These are phyloP conservation scores for Drosophila mojavensis DNA, from an alignment of 1,140 invertebrate species.

Conservation along the genomic window DNA sequence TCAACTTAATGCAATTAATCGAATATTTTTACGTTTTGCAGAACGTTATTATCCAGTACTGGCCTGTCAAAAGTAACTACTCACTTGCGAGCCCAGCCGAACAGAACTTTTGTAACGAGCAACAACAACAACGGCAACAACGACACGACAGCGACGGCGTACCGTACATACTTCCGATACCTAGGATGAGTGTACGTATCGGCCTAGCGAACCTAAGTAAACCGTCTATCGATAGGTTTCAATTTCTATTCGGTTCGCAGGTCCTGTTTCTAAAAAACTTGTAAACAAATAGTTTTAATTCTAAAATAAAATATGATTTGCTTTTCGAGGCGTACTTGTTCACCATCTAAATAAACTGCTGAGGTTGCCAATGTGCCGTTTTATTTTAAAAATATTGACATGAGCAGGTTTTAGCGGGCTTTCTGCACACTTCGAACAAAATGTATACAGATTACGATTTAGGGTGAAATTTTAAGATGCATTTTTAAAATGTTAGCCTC, in stretches of 20 bases:
- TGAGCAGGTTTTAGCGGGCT: not conserved
- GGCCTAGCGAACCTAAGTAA: not conserved
- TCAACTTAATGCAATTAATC: not conserved
- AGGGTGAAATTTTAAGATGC: not conserved
- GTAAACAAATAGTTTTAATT: not conserved
- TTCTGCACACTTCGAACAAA: not conserved
- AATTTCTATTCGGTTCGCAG: not conserved
- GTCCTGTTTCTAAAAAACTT: not conserved
- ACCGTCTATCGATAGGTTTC: constrained; percentile 8
- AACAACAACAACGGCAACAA: constrained; percentile 5
- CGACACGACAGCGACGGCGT: constrained; percentile 19
- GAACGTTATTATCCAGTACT: too few relatives aligned
- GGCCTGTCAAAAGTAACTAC: not conserved
- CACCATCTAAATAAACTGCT: not conserved
- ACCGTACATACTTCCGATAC: constrained; percentile 16
- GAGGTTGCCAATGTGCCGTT: not conserved
- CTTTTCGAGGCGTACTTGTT: not conserved
- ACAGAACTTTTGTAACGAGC: not conserved
- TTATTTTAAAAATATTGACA: not conserved
- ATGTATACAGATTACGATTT: too few relatives aligned
- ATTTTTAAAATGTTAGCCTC: too few relatives aligned
- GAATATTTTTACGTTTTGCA: not conserved
- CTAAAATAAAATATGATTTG: constrained; percentile 7
- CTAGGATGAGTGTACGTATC: constrained; percentile 12
- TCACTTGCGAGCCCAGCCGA: constrained; percentile 15